phyloP scores from a whole-genome alignment of 2,888 invertebrate genomes.

The Gastrophysa polygoni region DNA sequence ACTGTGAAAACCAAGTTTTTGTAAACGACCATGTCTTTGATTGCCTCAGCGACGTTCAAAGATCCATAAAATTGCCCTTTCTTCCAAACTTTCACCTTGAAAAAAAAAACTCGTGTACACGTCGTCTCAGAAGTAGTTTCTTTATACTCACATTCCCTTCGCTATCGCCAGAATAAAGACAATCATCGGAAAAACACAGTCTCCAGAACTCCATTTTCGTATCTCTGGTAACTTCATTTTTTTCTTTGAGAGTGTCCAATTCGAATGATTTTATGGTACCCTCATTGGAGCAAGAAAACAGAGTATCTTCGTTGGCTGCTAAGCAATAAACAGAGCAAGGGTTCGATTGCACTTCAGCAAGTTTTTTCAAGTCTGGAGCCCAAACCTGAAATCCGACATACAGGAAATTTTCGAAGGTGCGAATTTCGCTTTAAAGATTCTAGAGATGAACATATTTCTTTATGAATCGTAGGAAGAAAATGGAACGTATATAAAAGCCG shows the following conservation, averaged over 20 bases:
- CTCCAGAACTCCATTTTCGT: slow-evolving; percentile 59
- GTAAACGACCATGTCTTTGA: slow-evolving; percentile 65
- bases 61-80: slow-evolving; percentile 60
- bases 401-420: background rate
- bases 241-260: slow-evolving; percentile 55
- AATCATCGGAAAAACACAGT: slow-evolving; percentile 52
- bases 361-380: slow-evolving; percentile 57
- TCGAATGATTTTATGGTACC: slow-evolving; percentile 67
- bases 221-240: slow-evolving; percentile 47
- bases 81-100: slow-evolving; percentile 64
- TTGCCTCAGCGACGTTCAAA: slow-evolving; percentile 61
- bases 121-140: no score
- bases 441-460: no score
- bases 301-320: slow-evolving; percentile 61
- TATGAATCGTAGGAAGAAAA: no score
- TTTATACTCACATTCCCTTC: slow-evolving; percentile 65
- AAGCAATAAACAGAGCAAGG: slow-evolving; percentile 67
- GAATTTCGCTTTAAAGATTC: no score
- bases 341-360: slow-evolving; percentile 63
- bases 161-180: slow-evolving; percentile 67
- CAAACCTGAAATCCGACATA: slow-evolving; percentile 55
- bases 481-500: background rate
- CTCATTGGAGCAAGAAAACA: slow-evolving; percentile 70
- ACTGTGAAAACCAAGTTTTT: slow-evolving; percentile 65
- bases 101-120: background rate